A percentile compares a stretch with the other conserved stretches of the same genome.
Conservation (phyloP, 2,888 invertebrate genomes). For the Papilio elwesi region DNA sequence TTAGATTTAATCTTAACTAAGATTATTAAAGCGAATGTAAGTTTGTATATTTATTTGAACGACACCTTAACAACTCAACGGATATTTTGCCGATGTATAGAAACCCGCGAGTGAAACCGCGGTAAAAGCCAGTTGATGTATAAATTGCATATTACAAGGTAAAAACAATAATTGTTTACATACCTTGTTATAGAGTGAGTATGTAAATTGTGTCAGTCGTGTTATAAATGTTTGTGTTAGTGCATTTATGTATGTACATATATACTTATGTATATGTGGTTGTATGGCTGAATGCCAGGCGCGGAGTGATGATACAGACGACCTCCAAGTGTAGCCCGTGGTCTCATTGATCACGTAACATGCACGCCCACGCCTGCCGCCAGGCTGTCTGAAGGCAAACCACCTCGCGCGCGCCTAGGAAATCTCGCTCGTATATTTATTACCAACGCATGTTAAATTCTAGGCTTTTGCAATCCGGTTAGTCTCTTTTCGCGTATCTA, state of each 20-base stretch:
- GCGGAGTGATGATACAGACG: slow-evolving; percentile 39
- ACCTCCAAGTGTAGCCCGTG: slow-evolving; percentile 23
- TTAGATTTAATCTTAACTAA: too few species aligned
- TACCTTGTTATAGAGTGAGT: not conserved
- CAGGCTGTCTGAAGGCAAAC: slow-evolving; percentile 73
- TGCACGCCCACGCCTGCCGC: slow-evolving; percentile 56
- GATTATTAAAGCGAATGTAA: too few species aligned
- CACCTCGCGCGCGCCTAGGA: slow-evolving; percentile 52
- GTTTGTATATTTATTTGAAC: too few species aligned
- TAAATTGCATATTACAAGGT: not conserved
- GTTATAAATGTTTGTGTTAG: not conserved
- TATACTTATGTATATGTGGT: not conserved
- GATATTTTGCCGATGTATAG: too few species aligned
- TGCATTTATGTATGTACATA: not conserved
- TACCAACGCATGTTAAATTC: slow-evolving; percentile 57
- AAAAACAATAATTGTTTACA: not conserved
- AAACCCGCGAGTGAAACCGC: not conserved
- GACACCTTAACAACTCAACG: too few species aligned
- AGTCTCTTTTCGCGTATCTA: not conserved
- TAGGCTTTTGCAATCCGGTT: slow-evolving; percentile 46
- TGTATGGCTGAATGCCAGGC: slow-evolving; percentile 57
- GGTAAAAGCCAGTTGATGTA: not conserved
- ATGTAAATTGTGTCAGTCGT: not conserved
- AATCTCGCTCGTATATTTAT: slow-evolving; percentile 52
- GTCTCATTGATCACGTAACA: slow-evolving; percentile 26